phyloP scores from a whole-genome alignment of 2,113 vertebrate genomes.

The Poeciliopsis occidentalis region DNA sequence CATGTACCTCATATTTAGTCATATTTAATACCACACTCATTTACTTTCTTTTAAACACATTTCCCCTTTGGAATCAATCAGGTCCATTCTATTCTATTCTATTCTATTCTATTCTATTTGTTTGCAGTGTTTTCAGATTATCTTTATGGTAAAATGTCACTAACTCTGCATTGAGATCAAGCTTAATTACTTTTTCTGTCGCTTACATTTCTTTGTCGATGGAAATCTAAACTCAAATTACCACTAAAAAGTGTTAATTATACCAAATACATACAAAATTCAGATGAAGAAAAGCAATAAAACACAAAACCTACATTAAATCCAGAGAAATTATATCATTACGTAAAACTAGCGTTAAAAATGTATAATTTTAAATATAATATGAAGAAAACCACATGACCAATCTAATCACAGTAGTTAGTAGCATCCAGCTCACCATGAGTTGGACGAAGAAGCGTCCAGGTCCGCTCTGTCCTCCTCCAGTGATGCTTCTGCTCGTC shows the following conservation, averaged over 20 bases:
- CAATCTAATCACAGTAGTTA: not conserved
- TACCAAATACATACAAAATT: not conserved
- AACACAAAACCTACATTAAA: not conserved
- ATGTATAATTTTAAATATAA: not conserved
- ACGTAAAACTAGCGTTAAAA: too few species aligned
- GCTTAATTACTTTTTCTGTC: not conserved
- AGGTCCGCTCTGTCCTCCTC: slow-evolving; percentile 35
- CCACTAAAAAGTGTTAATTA: too few species aligned
- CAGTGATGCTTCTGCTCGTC: slow-evolving; percentile 26
- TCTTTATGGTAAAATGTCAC: not conserved
- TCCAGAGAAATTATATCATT: not conserved
- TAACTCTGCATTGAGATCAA: not conserved
- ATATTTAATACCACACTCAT: too few species aligned
- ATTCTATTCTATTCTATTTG: too few species aligned
- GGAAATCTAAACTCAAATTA: not conserved
- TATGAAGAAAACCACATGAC: not conserved
- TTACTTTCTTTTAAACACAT: too few species aligned
- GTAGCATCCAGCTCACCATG: slow-evolving; percentile 61
- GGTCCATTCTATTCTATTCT: too few species aligned
- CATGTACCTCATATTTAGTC: too few species aligned
- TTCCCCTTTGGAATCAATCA: too few species aligned
- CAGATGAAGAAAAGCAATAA: not conserved
- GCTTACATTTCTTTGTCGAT: not conserved
- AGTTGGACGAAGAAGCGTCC: slow-evolving; percentile 8
- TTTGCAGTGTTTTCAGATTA: not conserved